Conservation (phyloP, 2,888 invertebrate species). For the Micropterix aruncella region DNA sequence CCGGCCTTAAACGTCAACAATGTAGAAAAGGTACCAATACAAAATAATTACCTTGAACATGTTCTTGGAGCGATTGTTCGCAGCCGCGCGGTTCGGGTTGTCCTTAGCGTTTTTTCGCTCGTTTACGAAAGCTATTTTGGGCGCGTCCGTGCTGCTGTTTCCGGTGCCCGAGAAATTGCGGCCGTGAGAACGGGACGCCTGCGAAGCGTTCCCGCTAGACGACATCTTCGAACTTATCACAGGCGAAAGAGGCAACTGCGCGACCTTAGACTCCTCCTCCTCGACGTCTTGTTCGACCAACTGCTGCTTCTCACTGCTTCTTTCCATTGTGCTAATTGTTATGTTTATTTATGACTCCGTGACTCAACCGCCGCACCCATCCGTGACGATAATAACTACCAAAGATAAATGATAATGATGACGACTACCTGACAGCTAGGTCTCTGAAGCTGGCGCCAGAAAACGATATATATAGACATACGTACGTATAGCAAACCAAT, state of each 20-base stretch:
- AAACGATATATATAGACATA: too few relatives aligned
- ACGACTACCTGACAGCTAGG: too few relatives aligned
- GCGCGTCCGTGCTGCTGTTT: conserved; percentile 29
- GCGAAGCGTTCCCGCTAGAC: conserved; percentile 30
- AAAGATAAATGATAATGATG: too few relatives aligned
- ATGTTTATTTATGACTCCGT: too few relatives aligned
- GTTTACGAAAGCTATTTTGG: conserved; percentile 32
- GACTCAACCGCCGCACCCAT: too few relatives aligned
- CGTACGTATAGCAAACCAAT: too few relatives aligned
- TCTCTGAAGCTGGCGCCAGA: too few relatives aligned
- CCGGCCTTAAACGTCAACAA: too few relatives aligned
- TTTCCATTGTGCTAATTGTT: conserved; percentile 19
- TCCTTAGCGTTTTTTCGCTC: conserved; percentile 28
- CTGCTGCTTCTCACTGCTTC: conserved; percentile 36
- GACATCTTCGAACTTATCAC: conserved; percentile 33
- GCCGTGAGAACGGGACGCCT: conserved; percentile 25
- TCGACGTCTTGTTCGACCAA: conserved; percentile 36
- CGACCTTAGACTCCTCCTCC: conserved; percentile 29
- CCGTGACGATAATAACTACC: too few relatives aligned
- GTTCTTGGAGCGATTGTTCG: conserved; percentile 27
- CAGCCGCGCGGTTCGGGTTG: conserved; percentile 23
- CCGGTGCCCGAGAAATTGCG: conserved; percentile 24
- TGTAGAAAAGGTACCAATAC: too few relatives aligned
- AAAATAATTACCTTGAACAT: too few relatives aligned
- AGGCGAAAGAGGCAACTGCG: conserved; percentile 27